Evolutionary conservation across 2,888 invertebrate genomes (phyloP).

Genomic region (Deilephila porcellus): DNA sequence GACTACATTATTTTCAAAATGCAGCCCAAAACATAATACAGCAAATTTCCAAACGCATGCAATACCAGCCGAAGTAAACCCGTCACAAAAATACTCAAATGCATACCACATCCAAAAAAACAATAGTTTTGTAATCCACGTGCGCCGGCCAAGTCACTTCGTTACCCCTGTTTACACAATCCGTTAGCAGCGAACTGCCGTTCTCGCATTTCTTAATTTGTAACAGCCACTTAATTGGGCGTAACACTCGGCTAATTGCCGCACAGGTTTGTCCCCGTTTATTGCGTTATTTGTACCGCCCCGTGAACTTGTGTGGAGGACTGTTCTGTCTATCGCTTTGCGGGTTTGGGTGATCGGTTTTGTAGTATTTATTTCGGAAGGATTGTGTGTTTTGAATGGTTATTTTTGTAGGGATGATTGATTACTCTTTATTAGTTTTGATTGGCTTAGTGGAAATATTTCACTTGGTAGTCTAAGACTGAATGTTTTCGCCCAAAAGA

Average conservation of each 20-base stretch:
- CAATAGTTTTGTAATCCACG: neutral
- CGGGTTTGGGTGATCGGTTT: neutral
- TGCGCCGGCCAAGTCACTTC: slow-evolving; percentile 52
- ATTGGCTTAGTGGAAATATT: too few relatives aligned
- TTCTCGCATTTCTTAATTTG: slow-evolving; percentile 71
- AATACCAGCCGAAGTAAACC: too few relatives aligned
- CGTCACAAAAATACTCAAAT: neutral
- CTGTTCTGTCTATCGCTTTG: neutral
- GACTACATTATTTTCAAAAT: too few relatives aligned
- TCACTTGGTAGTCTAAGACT: too few relatives aligned
- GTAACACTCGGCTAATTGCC: slow-evolving; percentile 51
- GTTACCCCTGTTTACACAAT: slow-evolving; percentile 75
- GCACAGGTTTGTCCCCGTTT: slow-evolving; percentile 34
- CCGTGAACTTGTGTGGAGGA: neutral
- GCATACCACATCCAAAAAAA: slow-evolving; percentile 41
- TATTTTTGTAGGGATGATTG: neutral
- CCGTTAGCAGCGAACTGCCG: slow-evolving; percentile 60
- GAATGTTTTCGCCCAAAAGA: too few relatives aligned
- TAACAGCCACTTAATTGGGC: slow-evolving; percentile 70
- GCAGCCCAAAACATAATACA: neutral
- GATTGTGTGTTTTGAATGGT: too few relatives aligned
- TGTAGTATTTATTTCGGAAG: neutral
- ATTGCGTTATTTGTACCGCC: slow-evolving; percentile 37
- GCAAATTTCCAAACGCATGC: neutral
- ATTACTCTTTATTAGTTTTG: too few relatives aligned